A percentile compares a stretch with the other conserved stretches of the same genome.
Evolutionary conservation across 2,888 invertebrate species (phyloP).

Genomic region (Copidosoma aretas): DNA sequence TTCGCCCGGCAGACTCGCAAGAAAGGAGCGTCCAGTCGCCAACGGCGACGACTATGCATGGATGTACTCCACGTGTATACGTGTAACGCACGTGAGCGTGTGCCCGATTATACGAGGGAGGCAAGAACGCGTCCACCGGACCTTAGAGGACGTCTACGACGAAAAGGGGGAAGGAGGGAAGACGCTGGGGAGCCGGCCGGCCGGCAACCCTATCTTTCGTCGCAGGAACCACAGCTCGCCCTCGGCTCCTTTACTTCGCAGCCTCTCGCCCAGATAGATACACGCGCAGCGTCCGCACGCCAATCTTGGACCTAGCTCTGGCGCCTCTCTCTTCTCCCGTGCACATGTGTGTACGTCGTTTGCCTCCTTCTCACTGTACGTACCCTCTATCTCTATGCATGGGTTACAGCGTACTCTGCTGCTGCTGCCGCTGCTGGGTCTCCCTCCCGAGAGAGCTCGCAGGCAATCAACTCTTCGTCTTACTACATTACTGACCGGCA

Average conservation of each 20-base stretch:
- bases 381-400: conserved; percentile 34
- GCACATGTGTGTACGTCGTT: conserved; percentile 36
- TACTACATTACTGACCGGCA: conserved; percentile 46
- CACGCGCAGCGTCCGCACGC: conserved; percentile 32
- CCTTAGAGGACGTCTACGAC: background rate
- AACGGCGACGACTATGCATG: no score
- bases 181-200: conserved; percentile 16
- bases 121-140: background rate
- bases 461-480: conserved; percentile 49
- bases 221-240: conserved; percentile 61
- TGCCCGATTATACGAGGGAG: conserved; percentile 2
- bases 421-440: background rate
- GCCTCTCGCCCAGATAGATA: conserved; percentile 45
- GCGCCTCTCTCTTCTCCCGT: conserved; percentile 27
- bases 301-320: conserved; percentile 36
- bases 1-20: background rate
- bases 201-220: conserved; percentile 59
- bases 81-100: background rate
- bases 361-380: conserved; percentile 43
- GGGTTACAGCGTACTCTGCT: background rate
- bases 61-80: no score
- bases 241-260: conserved; percentile 43
- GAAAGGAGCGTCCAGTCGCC: conserved; percentile 1
- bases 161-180: background rate
- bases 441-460: conserved; percentile 50